phyloP scores from a whole-genome alignment of 1,140 invertebrate genomes.

The Ridgeia piscesae region DNA sequence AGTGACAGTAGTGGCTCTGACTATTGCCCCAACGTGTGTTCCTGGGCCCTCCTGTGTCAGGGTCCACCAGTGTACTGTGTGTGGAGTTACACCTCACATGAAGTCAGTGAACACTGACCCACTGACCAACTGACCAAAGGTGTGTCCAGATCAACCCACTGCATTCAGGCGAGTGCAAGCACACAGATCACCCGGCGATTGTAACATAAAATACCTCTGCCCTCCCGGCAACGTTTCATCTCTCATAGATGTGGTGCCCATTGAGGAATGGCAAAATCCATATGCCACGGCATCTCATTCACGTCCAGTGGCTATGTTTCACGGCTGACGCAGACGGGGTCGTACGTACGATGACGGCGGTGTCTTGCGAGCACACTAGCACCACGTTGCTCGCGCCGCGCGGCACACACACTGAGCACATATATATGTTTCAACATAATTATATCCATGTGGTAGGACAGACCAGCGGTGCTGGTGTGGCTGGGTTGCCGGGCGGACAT shows the following conservation, averaged over 20 bases:
- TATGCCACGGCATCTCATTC: background rate
- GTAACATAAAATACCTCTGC: background rate
- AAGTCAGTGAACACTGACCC: no score
- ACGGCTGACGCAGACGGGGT: background rate
- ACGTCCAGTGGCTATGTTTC: background rate
- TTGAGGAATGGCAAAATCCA: slow-evolving; percentile 1
- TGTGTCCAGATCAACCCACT: background rate
- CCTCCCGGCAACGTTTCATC: background rate
- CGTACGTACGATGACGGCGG: no score
- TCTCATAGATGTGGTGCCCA: background rate
- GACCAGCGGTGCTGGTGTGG: background rate
- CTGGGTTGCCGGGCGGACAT: no score
- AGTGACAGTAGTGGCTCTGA: background rate
- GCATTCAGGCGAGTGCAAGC: background rate
- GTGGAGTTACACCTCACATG: background rate
- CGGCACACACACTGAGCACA: background rate
- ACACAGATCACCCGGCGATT: background rate
- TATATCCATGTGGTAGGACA: background rate
- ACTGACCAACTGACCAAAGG: no score
- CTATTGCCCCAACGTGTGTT: background rate
- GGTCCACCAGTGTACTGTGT: background rate
- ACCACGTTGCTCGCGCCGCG: background rate
- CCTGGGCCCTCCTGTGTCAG: background rate
- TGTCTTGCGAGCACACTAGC: background rate
- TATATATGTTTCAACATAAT: background rate